Base-by-base conservation (phyloP, 2,113 vertebrate genomes). In the Trochalopteron elliotii region DNA sequence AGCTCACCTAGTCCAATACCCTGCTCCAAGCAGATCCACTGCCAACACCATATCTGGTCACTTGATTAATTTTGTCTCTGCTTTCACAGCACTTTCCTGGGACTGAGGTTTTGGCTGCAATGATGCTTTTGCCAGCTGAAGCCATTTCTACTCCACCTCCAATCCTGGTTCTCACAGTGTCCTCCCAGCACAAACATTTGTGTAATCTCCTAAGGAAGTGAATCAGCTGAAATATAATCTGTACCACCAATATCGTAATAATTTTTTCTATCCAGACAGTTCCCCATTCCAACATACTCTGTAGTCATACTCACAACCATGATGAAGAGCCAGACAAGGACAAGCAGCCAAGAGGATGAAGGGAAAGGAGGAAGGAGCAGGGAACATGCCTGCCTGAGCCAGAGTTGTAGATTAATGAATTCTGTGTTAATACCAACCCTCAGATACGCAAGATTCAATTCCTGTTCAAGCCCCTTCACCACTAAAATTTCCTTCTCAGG, bases 131-230 rank as follows among this genome's bases (percentile, higher is more conserved):
- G 44, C 61, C 61, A 80, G 40, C 49, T 83, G 78, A 90, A 90
- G 53, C 44, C 35, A 37, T 63, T 89, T 56, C 84, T 84, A 30
- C 39, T 50, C 82, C 60, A 70, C 7, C 25, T 79, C 52, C 74
- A 68, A 0, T 56, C 49, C 81, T 71, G 47, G 47, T 93, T 83
- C 72, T 81, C 15, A 3, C 61, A 79, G 33, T 16, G 61, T 70
- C 44, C 19, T 93, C 83, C 49, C 67, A 96, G 59, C 18, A 65
- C 30, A 97, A 91, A 85, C 53, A 94, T 87, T 93, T 83, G 33
- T 82, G 61, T 57, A 64, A 74, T 44, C 88, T 85, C n/a, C 63
- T 72, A 68, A 90, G 75, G 78, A 95, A 95, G 39, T 79, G 78
- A 91, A 85, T 93, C 74, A 91, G 57, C 44, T 80, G 85, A 79